Base-by-base conservation (phyloP, 2,888 invertebrate species). In the Ecliptopera silaceata region DNA sequence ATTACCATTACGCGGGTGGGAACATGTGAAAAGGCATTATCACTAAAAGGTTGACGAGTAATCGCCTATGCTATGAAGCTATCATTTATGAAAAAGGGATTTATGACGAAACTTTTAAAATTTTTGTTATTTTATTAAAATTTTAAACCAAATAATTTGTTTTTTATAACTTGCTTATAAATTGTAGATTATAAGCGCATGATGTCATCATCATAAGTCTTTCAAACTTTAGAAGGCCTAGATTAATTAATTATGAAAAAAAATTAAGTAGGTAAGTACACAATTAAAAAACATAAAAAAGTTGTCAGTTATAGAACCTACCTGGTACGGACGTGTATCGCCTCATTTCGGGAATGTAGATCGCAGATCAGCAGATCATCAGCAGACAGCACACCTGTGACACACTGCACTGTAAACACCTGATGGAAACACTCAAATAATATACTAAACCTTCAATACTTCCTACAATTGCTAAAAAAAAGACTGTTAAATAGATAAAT, bases 281-380 rank as follows among this genome's bases (percentile, higher is more conserved):
- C 4, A 34, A 13, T 3, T n/a, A 34, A 26, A 26, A 26, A 26
- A 26, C 1, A 8, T 4, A 26, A 5, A 26, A 26, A 26, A n/a
- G n/a, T n/a, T n/a, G 26, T 8, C 26, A 6, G 5, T 8, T 5
- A 8, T 26, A 8, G 1, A 8, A 8, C 75, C 63, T 70, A 89
- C 90, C 90, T 90, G 90, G 86, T 68, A 84, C 69, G 63, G 86
- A 78, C 66, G 80, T 74, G 67, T 89, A 88, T 73, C 80, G 79
- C 70, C 82, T 84, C 90, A 90, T 90, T 47, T 64, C 75, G 69
- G 64, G 50, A 66, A 68, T 57, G 66, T 69, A 53, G 75, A 61
- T 69, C 56, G 43, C 53, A 61, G 68, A 72, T 80, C 82, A 82
- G 74, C 68, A 72, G 77, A 67, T 65, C 82, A 84, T 86, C 85